A percentile compares a stretch with the other conserved stretches of the same genome.
Evolutionary conservation across 2,888 invertebrate genomes (phyloP).

Genomic region (Latrodectus hesperus): DNA sequence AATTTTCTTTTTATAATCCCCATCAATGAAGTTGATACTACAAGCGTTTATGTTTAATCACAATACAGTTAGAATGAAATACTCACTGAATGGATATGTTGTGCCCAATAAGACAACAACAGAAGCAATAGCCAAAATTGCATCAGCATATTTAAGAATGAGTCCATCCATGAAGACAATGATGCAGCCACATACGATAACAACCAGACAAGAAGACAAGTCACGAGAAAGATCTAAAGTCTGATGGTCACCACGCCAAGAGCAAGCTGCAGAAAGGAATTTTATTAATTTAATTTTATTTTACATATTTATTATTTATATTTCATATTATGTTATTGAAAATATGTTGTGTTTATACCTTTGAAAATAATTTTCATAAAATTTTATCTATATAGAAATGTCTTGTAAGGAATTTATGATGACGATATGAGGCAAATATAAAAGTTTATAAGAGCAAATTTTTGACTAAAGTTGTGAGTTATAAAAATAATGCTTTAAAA

Average conservation of each 20-base stretch:
- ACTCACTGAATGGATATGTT: conserved; percentile 88
- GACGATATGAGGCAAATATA: no score
- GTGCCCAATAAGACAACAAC: conserved; percentile 77
- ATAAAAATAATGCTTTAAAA: no score
- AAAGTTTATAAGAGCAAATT: no score
- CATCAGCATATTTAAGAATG: conserved; percentile 59
- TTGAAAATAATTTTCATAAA: no score
- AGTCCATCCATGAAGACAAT: conserved; percentile 80
- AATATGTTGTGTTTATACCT: no score
- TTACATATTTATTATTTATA: no score
- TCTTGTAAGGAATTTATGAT: no score
- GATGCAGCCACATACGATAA: conserved; percentile 81
- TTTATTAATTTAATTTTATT: not conserved
- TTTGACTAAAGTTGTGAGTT: no score
- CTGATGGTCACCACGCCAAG: conserved; percentile 41
- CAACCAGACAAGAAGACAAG: conserved; percentile 82
- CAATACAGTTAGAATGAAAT: not conserved
- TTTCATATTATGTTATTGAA: no score
- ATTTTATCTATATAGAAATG: no score
- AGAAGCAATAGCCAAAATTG: conserved; percentile 45
- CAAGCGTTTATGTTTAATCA: no score
- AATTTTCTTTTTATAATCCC: not conserved
- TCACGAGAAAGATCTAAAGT: conserved; percentile 69
- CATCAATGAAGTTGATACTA: not conserved
- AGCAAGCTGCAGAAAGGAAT: conserved; percentile 1